These are phyloP conservation scores for Neoitamus cyanurus DNA, from an alignment of 2,888 invertebrate genomes.

Conservation along the genomic window DNA sequence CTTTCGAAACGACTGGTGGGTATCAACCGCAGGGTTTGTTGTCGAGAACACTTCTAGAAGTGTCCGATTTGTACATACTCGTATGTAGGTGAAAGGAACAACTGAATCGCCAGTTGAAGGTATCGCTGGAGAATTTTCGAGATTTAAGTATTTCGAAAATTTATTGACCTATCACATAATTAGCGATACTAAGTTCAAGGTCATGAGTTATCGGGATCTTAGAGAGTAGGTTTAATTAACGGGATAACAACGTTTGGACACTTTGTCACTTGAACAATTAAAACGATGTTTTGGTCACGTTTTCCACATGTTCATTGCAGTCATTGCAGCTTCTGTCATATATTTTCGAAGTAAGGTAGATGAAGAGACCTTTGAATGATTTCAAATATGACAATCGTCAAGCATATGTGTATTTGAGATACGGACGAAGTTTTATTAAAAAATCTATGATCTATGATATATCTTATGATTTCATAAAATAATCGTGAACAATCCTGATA, in stretches of 20 bases:
- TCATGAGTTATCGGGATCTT: background rate
- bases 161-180: background rate
- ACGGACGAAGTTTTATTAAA: too few species aligned
- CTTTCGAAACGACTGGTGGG: background rate
- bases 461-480: too few species aligned
- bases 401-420: too few species aligned
- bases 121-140: background rate
- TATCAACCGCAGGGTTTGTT: background rate
- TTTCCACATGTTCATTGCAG: background rate
- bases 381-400: too few species aligned
- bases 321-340: too few species aligned
- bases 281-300: background rate
- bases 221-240: too few species aligned
- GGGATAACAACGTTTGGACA: background rate
- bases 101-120: background rate
- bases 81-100: background rate
- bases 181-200: background rate
- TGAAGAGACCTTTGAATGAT: too few species aligned
- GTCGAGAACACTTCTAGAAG: slow-evolving; percentile 14
- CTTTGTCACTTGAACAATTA: background rate
- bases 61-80: background rate
- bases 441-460: too few species aligned
- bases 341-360: too few species aligned
- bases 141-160: background rate
- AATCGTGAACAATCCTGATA: too few species aligned